phyloP scores from a whole-genome alignment of 2,797 vertebrate genomes.

The Halcyon chelicuti region DNA sequence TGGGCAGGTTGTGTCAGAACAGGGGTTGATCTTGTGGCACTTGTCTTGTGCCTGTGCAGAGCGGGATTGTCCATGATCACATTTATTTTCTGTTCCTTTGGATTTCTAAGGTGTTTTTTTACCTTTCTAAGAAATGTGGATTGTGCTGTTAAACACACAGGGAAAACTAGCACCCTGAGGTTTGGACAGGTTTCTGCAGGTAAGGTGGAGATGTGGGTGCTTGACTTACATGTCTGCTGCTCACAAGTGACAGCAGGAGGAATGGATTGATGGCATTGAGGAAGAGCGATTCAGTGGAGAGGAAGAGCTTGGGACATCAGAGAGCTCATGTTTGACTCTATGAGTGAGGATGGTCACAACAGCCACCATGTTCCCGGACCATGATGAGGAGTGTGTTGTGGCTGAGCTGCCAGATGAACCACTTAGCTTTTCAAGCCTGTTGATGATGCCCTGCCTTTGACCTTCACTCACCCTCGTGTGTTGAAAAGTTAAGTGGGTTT shows the following conservation, averaged over 20 bases:
- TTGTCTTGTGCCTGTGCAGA: not conserved
- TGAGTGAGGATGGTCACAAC: not conserved
- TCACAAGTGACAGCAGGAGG: not conserved
- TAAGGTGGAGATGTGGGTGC: not conserved
- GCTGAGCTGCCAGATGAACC: not conserved
- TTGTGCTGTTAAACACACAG: not conserved
- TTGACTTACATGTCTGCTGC: not conserved
- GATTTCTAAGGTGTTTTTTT: not conserved
- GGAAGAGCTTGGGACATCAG: not conserved
- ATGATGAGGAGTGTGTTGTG: not conserved
- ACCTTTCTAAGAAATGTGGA: not conserved
- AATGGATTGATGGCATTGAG: not conserved
- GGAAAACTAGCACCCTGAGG: not conserved
- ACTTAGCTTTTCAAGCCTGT: not conserved
- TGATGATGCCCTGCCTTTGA: not conserved
- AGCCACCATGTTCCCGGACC: not conserved
- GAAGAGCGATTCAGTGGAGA: not conserved
- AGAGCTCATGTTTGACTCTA: not conserved
- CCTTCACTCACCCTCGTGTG: not conserved
- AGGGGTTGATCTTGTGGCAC: fast-evolving
- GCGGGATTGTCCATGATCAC: not conserved
- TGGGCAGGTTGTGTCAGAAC: not conserved
- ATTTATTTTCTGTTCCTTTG: not conserved
- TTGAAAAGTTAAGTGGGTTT: not conserved
- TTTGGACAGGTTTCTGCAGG: not conserved